Conservation (phyloP, 2,113 vertebrate species). For the Agapornis roseicollis region DNA sequence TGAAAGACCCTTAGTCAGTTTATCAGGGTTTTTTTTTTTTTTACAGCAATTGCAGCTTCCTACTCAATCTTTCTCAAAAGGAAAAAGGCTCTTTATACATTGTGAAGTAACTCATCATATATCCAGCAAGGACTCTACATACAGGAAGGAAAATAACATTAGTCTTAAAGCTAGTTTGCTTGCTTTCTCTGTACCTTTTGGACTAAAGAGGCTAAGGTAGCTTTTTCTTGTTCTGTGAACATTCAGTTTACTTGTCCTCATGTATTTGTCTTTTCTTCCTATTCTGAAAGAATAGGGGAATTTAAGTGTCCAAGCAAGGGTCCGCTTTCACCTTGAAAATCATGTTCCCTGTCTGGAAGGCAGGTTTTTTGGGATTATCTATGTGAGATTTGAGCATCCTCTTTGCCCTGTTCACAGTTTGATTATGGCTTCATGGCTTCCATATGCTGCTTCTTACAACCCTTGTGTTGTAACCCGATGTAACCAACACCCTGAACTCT, state of each 20-base stretch:
- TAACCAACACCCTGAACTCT: background rate
- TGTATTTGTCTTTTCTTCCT: background rate
- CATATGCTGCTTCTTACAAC: background rate
- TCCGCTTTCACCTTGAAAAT: background rate
- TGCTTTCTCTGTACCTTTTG: background rate
- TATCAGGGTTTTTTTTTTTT: background rate
- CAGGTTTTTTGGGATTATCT: background rate
- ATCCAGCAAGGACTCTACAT: background rate
- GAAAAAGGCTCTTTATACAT: background rate
- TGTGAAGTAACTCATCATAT: background rate
- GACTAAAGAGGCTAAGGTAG: background rate
- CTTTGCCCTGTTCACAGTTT: background rate
- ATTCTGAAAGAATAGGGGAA: background rate
- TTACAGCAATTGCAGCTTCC: background rate
- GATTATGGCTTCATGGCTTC: background rate
- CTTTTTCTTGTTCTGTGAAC: background rate
- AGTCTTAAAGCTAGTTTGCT: background rate
- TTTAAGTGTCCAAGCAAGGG: background rate
- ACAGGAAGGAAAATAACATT: background rate
- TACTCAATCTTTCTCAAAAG: background rate
- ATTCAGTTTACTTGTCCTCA: background rate
- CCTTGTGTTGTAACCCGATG: background rate
- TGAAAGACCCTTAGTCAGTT: constrained; percentile 4
- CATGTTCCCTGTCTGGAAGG: background rate
- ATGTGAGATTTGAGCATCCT: background rate